These are phyloP conservation scores for Ondatra zibethicus DNA, from an alignment of 2,113 vertebrate species.

Conservation along the genomic window DNA sequence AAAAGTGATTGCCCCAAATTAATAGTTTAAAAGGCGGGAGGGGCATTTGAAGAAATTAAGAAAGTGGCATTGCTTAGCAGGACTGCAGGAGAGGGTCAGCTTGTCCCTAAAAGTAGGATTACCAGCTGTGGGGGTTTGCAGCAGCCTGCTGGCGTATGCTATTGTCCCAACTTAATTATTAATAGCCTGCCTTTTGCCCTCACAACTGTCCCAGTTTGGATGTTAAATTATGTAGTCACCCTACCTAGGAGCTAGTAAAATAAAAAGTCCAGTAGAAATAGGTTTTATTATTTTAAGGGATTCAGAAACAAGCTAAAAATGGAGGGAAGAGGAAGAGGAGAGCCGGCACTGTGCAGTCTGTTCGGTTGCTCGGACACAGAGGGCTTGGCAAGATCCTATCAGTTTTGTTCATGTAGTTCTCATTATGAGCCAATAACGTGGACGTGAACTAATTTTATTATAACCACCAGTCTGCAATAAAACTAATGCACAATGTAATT, in stretches of 20 bases:
- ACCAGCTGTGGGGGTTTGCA: not conserved
- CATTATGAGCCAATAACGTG: slow-evolving; percentile 74
- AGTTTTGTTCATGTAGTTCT: slow-evolving; percentile 70
- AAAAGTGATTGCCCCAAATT: slow-evolving; percentile 44
- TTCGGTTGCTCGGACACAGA: slow-evolving; percentile 28
- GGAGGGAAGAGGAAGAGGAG: not conserved
- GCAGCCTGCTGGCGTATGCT: not conserved
- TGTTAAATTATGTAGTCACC: slow-evolving; percentile 37
- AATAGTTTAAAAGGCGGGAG: not conserved
- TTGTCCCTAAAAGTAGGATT: slow-evolving; percentile 25
- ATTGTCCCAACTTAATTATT: slow-evolving; percentile 31
- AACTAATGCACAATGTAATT: slow-evolving; percentile 59
- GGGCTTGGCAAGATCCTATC: slow-evolving; percentile 50
- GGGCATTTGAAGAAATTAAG: not conserved
- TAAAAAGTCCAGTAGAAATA: slow-evolving; percentile 12
- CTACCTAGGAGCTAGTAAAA: not conserved
- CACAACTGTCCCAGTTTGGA: slow-evolving; percentile 58
- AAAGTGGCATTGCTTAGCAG: not conserved
- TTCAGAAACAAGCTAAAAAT: slow-evolving; percentile 42
- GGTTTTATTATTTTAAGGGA: slow-evolving; percentile 5
- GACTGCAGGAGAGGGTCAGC: not conserved
- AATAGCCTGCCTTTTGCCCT: slow-evolving; percentile 36
- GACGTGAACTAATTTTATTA: slow-evolving; percentile 74
- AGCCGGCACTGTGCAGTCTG: not conserved
- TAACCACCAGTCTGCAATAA: slow-evolving; percentile 62